Conservation (phyloP, 2,113 vertebrate species). For the Takifugu flavidus region DNA sequence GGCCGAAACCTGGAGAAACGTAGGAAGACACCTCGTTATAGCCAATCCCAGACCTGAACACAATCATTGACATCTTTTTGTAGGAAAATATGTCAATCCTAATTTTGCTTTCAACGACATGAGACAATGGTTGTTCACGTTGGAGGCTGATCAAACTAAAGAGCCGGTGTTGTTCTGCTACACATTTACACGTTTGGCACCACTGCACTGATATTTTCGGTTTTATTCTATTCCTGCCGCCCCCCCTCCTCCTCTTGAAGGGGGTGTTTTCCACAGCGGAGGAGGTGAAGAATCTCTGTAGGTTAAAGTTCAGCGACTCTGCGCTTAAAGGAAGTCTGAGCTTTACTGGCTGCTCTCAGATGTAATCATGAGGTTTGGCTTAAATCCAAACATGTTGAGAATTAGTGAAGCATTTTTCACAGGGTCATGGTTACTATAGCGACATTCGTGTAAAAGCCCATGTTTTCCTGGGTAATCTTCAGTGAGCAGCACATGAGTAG, state of each 20-base stretch:
- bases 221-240: no score
- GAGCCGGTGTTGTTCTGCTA: no score
- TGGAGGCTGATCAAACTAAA: no score
- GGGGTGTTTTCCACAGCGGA: not conserved
- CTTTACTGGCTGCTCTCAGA: constrained; percentile 20
- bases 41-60: not conserved
- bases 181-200: not conserved
- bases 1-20: constrained; percentile 74
- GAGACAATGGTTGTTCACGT: no score
- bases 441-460: constrained; percentile 3
- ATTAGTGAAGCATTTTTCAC: not conserved
- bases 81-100: no score
- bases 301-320: no score
- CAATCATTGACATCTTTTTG: no score
- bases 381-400: not conserved
- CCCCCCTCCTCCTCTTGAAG: not conserved
- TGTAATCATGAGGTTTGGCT: not conserved
- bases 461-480: not conserved
- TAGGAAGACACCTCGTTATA: not conserved
- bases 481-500: no score
- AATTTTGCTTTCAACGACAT: no score
- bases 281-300: not conserved
- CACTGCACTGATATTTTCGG: no score
- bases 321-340: constrained; percentile 1
- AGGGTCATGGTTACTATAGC: not conserved